Base-by-base conservation (phyloP, 2,797 vertebrate species). In the Ceryle rudis region DNA sequence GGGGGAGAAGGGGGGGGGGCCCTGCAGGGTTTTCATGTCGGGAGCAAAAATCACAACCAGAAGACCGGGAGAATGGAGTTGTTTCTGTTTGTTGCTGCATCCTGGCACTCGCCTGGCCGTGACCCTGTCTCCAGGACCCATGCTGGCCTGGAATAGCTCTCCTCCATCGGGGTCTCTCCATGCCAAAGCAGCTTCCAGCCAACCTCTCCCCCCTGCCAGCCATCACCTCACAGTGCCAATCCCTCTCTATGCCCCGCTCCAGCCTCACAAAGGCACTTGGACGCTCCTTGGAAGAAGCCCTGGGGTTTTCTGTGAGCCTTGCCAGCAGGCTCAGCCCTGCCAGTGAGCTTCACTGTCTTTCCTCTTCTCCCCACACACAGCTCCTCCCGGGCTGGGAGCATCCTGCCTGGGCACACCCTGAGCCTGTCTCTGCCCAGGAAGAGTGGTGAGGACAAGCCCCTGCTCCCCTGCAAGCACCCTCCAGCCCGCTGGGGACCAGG, bases 41-140 rank as follows among this genome's bases (percentile, higher is more conserved):
- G 82, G 41, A 91, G 66, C 86, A 94, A 66, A 96, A 93, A 95
- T 90, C 88, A 85, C 77, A 92, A 93, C 69, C 82, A 90, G 79
- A 90, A 94, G 77, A 73, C 23, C 7, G 26, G 70, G 61, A 89
- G 90, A 82, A 88, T 2, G 4, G 64, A 86, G 71, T 8, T 81
- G 88, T 74, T 90, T 65, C n/a, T 52, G 65, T 79, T 92, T 79
- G 67, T 69, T 46, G 12, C 66, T 1, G 0, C 16, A 1, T 78
- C 71, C 67, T 19, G 4, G 52, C 13, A 5, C 65, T 69, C 8
- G 14, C 47, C 86, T 44, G 57, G 67, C 73, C 46, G 72, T 42
- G 52, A 77, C 47, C 60, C 67, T 91, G 79, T 44, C 74, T 14
- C 47, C 2, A 1, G 44, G 49, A 78, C 3, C 44, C 2, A 2